Evolutionary conservation across 2,113 vertebrate genomes (phyloP).

Genomic region (Triplophysa rosa): DNA sequence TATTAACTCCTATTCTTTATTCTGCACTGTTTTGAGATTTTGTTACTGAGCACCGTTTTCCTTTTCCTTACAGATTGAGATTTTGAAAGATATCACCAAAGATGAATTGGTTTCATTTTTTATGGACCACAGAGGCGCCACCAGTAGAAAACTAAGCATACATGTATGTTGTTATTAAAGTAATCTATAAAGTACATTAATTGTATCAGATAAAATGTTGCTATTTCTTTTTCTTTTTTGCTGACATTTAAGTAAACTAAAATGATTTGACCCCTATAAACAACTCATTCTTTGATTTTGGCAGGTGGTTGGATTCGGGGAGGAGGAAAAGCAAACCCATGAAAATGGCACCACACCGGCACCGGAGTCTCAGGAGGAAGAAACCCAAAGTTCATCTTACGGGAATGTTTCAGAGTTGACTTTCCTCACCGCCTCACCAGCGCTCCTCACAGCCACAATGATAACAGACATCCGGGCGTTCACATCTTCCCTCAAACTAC

Average conservation of each 20-base stretch:
- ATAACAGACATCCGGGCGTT: constrained; percentile 89
- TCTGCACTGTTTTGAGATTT: neutral
- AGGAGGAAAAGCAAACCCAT: constrained; percentile 73
- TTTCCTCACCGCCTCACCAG: constrained; percentile 77
- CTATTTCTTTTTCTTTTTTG: too few relatives aligned
- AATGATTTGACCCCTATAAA: neutral
- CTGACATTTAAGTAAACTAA: too few relatives aligned
- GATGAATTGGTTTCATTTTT: constrained; percentile 86
- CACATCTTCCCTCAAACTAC: constrained; percentile 83
- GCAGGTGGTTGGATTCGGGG: constrained; percentile 91
- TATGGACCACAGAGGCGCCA: constrained; percentile 74
- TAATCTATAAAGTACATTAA: neutral
- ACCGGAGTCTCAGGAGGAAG: constrained; percentile 56
- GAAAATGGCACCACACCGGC: constrained; percentile 60
- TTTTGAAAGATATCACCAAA: constrained; percentile 84
- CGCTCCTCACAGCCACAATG: constrained; percentile 69
- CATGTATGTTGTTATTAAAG: constrained; percentile 78
- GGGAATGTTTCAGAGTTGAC: constrained; percentile 82
- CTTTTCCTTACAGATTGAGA: constrained; percentile 79
- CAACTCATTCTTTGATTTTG: neutral
- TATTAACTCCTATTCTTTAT: neutral
- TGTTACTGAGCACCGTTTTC: neutral
- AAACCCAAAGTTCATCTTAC: constrained; percentile 68
- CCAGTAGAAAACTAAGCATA: constrained; percentile 86
- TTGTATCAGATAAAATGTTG: neutral